These are phyloP conservation scores for Hippocampus zosterae DNA, from an alignment of 2,113 vertebrate genomes.

Conservation along the genomic window DNA sequence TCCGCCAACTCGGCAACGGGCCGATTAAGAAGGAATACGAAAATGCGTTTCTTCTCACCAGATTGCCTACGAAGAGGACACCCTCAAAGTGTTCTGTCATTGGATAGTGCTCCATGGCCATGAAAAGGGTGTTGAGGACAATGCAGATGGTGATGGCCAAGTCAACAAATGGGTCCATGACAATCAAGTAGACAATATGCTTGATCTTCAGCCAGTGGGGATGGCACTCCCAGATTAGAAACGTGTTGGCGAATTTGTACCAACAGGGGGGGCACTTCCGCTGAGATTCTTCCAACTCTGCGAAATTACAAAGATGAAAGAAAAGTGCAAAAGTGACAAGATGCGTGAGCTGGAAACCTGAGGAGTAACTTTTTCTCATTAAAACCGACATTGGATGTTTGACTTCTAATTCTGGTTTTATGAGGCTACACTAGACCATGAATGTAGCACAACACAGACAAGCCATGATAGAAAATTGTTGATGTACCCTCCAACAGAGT, in stretches of 20 bases:
- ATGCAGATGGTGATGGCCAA: slow-evolving; percentile 98
- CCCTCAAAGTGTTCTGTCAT: slow-evolving; percentile 83
- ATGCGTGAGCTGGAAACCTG: neutral
- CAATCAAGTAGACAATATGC: slow-evolving; percentile 88
- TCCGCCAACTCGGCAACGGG: slow-evolving; percentile 15
- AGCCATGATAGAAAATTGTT: neutral
- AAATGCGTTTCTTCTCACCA: slow-evolving; percentile 77
- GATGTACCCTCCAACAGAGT: slow-evolving; percentile 88
- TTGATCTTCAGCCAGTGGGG: slow-evolving; percentile 91
- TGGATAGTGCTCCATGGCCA: slow-evolving; percentile 99
- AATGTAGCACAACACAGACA: neutral
- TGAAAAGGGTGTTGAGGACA: slow-evolving; percentile 95
- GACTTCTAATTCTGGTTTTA: neutral
- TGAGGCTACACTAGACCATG: neutral
- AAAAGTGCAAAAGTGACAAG: neutral
- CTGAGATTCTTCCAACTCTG: slow-evolving; percentile 96
- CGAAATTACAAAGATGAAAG: neutral
- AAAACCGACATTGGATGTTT: neutral
- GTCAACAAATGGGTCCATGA: slow-evolving; percentile 98
- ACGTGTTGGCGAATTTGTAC: slow-evolving; percentile 93
- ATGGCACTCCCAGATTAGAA: slow-evolving; percentile 97
- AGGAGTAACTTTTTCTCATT: too few relatives aligned
- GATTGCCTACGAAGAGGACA: slow-evolving; percentile 84
- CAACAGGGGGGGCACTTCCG: slow-evolving; percentile 95
- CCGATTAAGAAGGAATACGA: slow-evolving; percentile 1